Conservation (phyloP, 2,888 invertebrate genomes). For the Thera obeliscata region DNA sequence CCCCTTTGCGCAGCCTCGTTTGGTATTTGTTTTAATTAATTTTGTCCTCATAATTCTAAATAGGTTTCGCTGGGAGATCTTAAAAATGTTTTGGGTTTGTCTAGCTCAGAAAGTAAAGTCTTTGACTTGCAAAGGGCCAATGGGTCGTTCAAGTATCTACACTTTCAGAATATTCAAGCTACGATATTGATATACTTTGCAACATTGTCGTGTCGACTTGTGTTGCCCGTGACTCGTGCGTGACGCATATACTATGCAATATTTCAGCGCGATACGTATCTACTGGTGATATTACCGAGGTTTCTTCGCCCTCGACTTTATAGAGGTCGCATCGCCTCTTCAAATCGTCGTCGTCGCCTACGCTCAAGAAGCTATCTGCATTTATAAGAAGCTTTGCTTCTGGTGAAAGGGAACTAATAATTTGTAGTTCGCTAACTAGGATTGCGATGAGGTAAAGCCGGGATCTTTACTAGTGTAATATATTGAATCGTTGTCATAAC, state of each 20-base stretch:
- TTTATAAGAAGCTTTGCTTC: slow-evolving; percentile 22
- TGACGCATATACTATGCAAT: slow-evolving; percentile 36
- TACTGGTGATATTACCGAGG: slow-evolving; percentile 40
- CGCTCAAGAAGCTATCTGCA: slow-evolving; percentile 22
- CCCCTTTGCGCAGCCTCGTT: slow-evolving; percentile 34
- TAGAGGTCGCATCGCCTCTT: slow-evolving; percentile 34
- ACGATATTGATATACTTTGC: slow-evolving; percentile 21
- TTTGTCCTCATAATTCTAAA: slow-evolving; percentile 38
- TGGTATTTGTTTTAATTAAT: slow-evolving; percentile 44
- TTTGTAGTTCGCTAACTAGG: slow-evolving; percentile 10
- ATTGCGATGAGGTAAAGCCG: slow-evolving; percentile 4
- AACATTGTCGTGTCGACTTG: slow-evolving; percentile 25
- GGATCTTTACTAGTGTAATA: slow-evolving; percentile 13
- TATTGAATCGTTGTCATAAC: background rate
- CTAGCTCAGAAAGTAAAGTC: background rate
- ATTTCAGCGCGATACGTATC: slow-evolving; percentile 45
- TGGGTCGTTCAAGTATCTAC: slow-evolving; percentile 15
- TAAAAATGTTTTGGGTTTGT: slow-evolving; percentile 4
- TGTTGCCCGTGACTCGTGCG: slow-evolving; percentile 22
- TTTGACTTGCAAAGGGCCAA: slow-evolving; percentile 16
- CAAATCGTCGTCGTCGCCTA: slow-evolving; percentile 27
- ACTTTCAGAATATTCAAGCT: slow-evolving; percentile 3
- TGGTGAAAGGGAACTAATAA: slow-evolving; percentile 20
- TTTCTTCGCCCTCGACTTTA: slow-evolving; percentile 39
- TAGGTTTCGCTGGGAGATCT: slow-evolving; percentile 22